A percentile compares a stretch with the other conserved stretches of the same genome.
Conservation (phyloP, 2,113 vertebrate species). For the Ctenodactylus gundi region DNA sequence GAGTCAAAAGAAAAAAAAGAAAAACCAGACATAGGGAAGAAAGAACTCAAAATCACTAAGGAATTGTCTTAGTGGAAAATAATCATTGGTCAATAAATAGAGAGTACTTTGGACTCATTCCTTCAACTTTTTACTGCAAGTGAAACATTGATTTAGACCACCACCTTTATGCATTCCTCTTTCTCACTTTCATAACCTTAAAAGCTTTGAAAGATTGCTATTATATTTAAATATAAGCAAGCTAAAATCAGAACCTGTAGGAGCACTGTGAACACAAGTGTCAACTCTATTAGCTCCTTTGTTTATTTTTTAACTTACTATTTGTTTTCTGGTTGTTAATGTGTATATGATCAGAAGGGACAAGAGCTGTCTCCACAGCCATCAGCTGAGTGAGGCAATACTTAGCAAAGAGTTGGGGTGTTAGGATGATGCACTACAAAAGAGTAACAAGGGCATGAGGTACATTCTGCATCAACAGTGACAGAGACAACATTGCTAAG, state of each 20-base stretch:
- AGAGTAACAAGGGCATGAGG: background rate
- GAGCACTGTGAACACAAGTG: background rate
- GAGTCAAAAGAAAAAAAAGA: background rate
- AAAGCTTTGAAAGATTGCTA: background rate
- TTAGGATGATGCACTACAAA: background rate
- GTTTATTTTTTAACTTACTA: background rate
- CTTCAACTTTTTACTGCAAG: background rate
- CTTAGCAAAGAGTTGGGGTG: background rate
- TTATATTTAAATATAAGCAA: background rate
- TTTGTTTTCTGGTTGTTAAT: background rate
- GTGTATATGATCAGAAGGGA: background rate
- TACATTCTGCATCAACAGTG: background rate
- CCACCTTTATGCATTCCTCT: background rate
- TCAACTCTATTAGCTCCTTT: background rate
- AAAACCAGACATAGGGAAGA: background rate
- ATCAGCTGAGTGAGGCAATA: background rate
- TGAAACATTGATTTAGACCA: background rate
- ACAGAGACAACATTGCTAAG: background rate
- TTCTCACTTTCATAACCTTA: background rate
- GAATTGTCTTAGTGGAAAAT: background rate
- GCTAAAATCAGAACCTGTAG: background rate
- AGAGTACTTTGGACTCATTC: background rate
- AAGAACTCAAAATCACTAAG: background rate
- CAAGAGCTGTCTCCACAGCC: background rate
- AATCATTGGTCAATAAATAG: background rate